Evolutionary conservation across 1,140 invertebrate genomes (phyloP).

Genomic region (Melanaphis sacchari): DNA sequence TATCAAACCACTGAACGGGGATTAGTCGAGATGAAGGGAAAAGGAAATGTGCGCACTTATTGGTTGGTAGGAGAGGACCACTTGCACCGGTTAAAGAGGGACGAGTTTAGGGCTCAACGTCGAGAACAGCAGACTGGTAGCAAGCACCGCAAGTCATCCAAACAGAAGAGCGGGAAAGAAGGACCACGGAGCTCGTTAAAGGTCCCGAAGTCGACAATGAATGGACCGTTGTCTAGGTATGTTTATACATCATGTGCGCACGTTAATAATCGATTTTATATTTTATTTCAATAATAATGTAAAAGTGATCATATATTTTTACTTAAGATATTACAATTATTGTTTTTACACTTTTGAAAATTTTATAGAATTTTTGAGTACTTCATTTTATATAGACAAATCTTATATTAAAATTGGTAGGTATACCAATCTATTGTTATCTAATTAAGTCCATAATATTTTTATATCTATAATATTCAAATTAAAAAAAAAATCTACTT

Average conservation of each 20-base stretch:
- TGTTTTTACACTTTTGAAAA: background rate
- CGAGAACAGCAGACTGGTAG: constrained; percentile 61
- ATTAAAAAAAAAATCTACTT: background rate
- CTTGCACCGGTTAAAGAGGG: constrained; percentile 66
- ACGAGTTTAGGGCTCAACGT: constrained; percentile 66
- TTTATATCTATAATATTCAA: background rate
- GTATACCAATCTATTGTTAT: background rate
- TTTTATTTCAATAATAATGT: background rate
- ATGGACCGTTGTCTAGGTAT: constrained; percentile 38
- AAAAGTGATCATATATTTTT: too few species aligned
- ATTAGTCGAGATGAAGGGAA: constrained; percentile 84
- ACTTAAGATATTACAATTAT: background rate
- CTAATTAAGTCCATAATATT: background rate
- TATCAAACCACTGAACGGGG: constrained; percentile 81
- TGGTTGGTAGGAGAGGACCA: constrained; percentile 84
- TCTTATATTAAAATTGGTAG: background rate
- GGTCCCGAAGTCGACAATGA: constrained; percentile 58
- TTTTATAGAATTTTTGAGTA: background rate
- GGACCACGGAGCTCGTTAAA: constrained; percentile 60
- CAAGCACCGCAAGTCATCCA: constrained; percentile 35
- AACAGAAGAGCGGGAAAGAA: background rate
- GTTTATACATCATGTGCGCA: background rate
- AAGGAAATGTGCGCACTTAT: constrained; percentile 83
- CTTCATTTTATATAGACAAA: background rate
- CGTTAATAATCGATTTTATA: background rate